Base-by-base conservation (phyloP, 2,888 invertebrate species). In the Ptycholaimellus sp. region DNA sequence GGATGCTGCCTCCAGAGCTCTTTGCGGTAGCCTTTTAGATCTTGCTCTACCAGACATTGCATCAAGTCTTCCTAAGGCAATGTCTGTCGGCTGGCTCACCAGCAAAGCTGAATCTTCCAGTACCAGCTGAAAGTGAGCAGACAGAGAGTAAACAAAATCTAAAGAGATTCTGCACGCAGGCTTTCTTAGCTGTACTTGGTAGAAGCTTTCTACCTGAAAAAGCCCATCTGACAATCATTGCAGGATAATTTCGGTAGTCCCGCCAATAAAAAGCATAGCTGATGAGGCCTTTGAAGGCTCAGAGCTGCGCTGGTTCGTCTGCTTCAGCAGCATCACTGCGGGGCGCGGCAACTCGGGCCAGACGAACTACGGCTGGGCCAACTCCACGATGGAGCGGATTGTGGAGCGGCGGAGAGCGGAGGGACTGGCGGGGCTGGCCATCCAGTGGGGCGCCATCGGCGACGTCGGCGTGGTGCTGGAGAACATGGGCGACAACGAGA, bases 391-490 rank as follows among this genome's bases (percentile, higher is more conserved):
- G 90, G 93, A 93, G 64, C 71, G 93, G 44, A 72, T 90, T 44
- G 77, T 77, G 59, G 90, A 85, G 65, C 71, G 69, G 41, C 71
- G 85, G 39, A 76, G 74, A 62, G 69, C 67, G 29, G 74, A 72
- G 52, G 82, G 83, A 32, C 68, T 83, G 47, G 83, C 85, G 20
- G 90, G 69, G 38, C 53, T 53, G 33, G 83, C 90, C 30, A 79
- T 96, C 50, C 93, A 96, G 63, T 96, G 93, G 93, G 96, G 96
- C 47, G 93, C 90, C 42, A 79, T 96, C 53, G 93, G 87, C 40
- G 93, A 96, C 35, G 56, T 56, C 40, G 93, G 93, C 36, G 69
- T 93, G 39, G 71, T 93, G 42, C 63, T 79, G 53, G 82, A 85
- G 52, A 76, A 73, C 33, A 76, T 85, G 71, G 68, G 54, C 40